Conservation (phyloP, 2,797 vertebrate genomes). For the Cottoperca gobio region DNA sequence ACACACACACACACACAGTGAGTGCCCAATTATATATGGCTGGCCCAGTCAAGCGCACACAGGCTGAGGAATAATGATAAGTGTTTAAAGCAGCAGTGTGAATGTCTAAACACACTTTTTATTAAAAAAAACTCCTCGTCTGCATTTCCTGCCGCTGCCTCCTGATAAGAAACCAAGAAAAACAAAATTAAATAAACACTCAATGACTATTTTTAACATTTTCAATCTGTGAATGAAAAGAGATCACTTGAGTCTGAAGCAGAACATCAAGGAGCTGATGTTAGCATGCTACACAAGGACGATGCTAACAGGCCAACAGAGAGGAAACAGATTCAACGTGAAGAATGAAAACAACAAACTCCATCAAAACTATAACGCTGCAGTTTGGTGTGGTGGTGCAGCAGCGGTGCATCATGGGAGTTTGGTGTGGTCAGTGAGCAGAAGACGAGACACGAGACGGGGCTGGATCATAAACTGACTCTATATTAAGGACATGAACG, state of each 20-base stretch:
- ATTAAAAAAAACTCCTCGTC: conserved; percentile 9
- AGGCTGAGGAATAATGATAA: conserved; percentile 44
- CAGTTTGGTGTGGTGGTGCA: too few relatives aligned
- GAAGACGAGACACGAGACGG: too few relatives aligned
- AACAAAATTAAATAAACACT: conserved; percentile 25
- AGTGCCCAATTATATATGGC: conserved; percentile 13
- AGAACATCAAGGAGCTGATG: conserved; percentile 37
- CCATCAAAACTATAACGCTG: too few relatives aligned
- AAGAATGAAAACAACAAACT: too few relatives aligned
- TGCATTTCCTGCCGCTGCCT: conserved; percentile 9
- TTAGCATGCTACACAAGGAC: background rate
- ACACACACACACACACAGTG: conserved; percentile 21
- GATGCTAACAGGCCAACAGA: background rate
- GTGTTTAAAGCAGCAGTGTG: conserved; percentile 30
- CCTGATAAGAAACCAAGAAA: conserved; percentile 43
- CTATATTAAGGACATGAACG: too few relatives aligned
- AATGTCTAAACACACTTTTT: conserved; percentile 23
- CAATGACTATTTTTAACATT: conserved; percentile 35
- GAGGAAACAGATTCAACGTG: too few relatives aligned
- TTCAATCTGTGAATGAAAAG: conserved; percentile 35
- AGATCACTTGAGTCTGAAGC: conserved; percentile 29
- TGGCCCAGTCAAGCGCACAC: conserved; percentile 1
- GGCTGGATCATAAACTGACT: too few relatives aligned
- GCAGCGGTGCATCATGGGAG: too few relatives aligned
- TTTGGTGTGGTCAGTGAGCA: too few relatives aligned